Evolutionary conservation across 2,888 invertebrate species (phyloP).

Genomic region (Agrypnus murinus): DNA sequence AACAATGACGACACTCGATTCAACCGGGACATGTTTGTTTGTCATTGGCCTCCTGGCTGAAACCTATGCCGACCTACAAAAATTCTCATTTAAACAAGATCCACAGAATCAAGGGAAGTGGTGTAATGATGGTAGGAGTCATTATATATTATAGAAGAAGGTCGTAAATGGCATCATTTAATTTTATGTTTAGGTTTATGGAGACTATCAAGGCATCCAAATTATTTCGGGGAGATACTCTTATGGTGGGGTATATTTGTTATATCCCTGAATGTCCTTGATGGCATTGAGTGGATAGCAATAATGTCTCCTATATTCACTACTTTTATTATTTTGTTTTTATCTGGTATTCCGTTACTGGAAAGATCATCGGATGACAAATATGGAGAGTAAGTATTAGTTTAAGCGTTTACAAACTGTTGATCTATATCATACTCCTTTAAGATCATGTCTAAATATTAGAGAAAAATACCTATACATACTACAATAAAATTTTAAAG

Average conservation of each 20-base stretch:
- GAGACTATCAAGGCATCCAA: constrained; percentile 93
- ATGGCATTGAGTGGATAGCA: constrained; percentile 89
- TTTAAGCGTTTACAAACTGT: constrained; percentile 14
- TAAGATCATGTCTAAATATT: too few species aligned
- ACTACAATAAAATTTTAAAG: too few species aligned
- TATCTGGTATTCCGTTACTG: constrained; percentile 92
- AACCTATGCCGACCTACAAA: constrained; percentile 94
- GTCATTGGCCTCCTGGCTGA: constrained; percentile 90
- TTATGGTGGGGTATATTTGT: constrained; percentile 96
- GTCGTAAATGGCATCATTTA: not conserved
- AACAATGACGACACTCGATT: constrained; percentile 91
- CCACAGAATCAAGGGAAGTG: constrained; percentile 92
- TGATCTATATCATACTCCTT: too few species aligned
- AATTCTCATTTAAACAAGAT: constrained; percentile 92
- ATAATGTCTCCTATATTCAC: constrained; percentile 92
- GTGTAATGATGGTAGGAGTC: constrained; percentile 88
- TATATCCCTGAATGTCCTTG: constrained; percentile 89
- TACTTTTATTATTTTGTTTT: constrained; percentile 88
- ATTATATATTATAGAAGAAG: too few species aligned
- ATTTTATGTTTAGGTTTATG: constrained; percentile 72
- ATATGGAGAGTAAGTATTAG: constrained; percentile 87
- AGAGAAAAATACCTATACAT: too few species aligned
- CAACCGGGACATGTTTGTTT: constrained; percentile 89
- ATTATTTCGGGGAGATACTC: constrained; percentile 95
- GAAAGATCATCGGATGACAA: constrained; percentile 92